Base-by-base conservation (phyloP, 2,888 invertebrate genomes). In the Stenolophus ochropezus region DNA sequence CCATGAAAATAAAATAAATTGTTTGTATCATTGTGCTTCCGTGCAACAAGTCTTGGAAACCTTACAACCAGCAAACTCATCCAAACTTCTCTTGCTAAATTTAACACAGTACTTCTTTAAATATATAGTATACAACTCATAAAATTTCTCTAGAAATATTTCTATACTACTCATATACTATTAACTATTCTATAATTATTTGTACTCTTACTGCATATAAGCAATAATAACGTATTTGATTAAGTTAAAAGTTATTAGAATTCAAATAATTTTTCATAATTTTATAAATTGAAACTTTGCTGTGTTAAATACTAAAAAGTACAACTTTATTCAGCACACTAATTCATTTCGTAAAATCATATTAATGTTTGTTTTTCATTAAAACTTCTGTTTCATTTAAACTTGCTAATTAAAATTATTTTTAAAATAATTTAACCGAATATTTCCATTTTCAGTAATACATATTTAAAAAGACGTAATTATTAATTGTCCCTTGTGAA, bases 401-500 rank as follows among this genome's bases (percentile, higher is more conserved):
- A 58, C 6, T 58, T 58, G 21, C n/a, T 58, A 58, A 58, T 58
- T 58, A 58, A 58, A 20, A 21, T 58, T 58, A 58, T 58, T 58
- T 58, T 21, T 1, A 21, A 58, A 58, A 58, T 58, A 58, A 58
- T 20, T 58, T 23, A 58, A 58, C 20, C n/a, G 56, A 20, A 23
- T 23, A 53, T 14, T 16, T 18, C 14, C 53, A 53, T 53, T 53
- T 58, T 20, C 8, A 1, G 56, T 58, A 58, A 58, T 53, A 16
- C 6, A 53, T 53, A 53, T 53, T 18, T 53, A 58, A 58, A 58
- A 23, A 23, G 18, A 18, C 20, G 16, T 18, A 16, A 53, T 53
- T n/a, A 53, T 53, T 4, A 53, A 53, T 53, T 53, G 18, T 61
- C 61, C 61, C 61, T 25, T 1, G 5, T 61, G 61, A 23, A 2